phyloP scores from a whole-genome alignment of 2,888 invertebrate species.

The Netelia fuscicornis region DNA sequence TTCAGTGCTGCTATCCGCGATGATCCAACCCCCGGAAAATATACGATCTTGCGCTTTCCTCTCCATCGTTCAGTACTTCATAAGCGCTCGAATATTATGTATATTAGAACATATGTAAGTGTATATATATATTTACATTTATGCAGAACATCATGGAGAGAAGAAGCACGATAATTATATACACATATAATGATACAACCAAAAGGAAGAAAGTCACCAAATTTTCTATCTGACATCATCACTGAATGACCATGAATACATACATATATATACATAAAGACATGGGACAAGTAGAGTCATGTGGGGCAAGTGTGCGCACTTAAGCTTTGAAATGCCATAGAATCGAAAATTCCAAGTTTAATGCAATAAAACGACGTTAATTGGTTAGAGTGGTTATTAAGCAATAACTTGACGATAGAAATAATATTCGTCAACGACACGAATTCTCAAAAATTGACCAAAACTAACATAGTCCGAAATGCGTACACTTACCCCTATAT shows the following conservation, averaged over 20 bases:
- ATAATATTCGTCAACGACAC: too few relatives aligned
- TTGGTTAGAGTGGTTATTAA: too few relatives aligned
- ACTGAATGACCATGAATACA: neutral
- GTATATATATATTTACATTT: neutral
- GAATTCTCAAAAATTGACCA: too few relatives aligned
- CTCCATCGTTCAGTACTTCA: constrained; percentile 46
- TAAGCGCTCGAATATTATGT: constrained; percentile 48
- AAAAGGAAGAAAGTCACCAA: neutral
- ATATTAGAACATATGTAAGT: constrained; percentile 6
- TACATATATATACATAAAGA: neutral
- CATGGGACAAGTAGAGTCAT: too few relatives aligned
- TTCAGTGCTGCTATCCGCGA: constrained; percentile 5
- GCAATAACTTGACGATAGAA: too few relatives aligned
- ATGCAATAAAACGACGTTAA: too few relatives aligned
- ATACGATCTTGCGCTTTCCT: constrained; percentile 45
- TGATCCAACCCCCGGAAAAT: constrained; percentile 52
- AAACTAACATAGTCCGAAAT: too few relatives aligned
- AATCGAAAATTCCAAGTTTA: too few relatives aligned
- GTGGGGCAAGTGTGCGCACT: too few relatives aligned
- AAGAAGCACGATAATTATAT: constrained; percentile 18
- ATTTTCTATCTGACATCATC: neutral
- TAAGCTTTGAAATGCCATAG: too few relatives aligned
- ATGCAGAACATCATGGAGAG: neutral
- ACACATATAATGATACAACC: neutral
- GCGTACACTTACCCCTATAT: too few relatives aligned